phyloP scores from a whole-genome alignment of 2,797 vertebrate species.

The Pseudocheirus occidentalis region DNA sequence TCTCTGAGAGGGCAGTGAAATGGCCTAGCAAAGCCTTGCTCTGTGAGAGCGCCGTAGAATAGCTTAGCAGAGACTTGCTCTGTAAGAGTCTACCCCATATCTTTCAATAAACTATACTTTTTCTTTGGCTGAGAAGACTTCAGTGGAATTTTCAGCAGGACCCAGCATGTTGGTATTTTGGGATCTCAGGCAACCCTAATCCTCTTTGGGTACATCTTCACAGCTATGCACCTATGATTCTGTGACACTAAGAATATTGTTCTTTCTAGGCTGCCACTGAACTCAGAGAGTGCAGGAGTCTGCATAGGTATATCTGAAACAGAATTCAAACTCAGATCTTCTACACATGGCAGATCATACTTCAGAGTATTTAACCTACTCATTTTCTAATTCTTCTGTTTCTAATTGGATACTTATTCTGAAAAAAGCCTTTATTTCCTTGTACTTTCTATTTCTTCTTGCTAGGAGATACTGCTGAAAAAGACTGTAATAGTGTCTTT shows the following conservation, averaged over 20 bases:
- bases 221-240: neutral
- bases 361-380: neutral
- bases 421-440: conserved; percentile 65
- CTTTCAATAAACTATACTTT: too few relatives aligned
- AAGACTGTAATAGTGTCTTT: neutral
- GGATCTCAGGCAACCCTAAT: too few relatives aligned
- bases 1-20: too few relatives aligned
- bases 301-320: neutral
- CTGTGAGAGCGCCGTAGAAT: too few relatives aligned
- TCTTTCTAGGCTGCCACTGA: neutral
- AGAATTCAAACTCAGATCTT: neutral
- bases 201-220: too few relatives aligned
- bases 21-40: too few relatives aligned
- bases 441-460: neutral
- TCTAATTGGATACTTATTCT: conserved; percentile 31
- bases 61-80: too few relatives aligned
- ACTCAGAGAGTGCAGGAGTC: neutral
- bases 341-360: neutral
- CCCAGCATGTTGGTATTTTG: too few relatives aligned
- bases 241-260: neutral
- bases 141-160: too few relatives aligned
- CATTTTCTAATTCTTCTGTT: neutral
- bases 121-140: too few relatives aligned
- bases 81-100: too few relatives aligned
- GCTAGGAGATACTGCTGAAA: neutral